Evolutionary conservation across 2,888 invertebrate species (phyloP), one percentile per base, ranked within the genome.

Genomic region (Cynaeus angustus): DNA sequence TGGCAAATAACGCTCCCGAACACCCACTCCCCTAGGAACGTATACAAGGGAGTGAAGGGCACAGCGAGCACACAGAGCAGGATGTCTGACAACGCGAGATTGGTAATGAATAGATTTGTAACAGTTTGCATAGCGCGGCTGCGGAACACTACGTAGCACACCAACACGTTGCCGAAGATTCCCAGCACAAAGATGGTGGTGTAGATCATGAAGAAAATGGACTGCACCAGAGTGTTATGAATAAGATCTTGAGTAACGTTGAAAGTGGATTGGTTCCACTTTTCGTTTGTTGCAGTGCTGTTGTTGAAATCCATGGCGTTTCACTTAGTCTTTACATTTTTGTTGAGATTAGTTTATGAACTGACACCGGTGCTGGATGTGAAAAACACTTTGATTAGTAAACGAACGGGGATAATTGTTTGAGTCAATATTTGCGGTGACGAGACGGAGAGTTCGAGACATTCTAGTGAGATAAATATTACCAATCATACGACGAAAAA

Each of bases 61-160:
- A 99, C 96, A 1, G 97, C 97, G 68, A 99, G 89, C 9, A 94
- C 89, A 83, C 98, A 98, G 74, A 99, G 89, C 48, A 99, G 86
- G 52, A 99, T 95, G 84, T 99, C 99, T 6, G 97, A 96, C 30
- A 98, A 87, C 0, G 99, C 99, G 78, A 99, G 87, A 84, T 99
- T 99, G 43, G 96, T 95, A 81, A 99, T 99, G 86, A 99, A 99
- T 58, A 97, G 90, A 84, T 99, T 99, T 2, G 99, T 99, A 37
- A 99, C 98, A 0, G 98, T 97, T 83, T 98, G 98, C 98, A 99
- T 98, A 26, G 95, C 93, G 76, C 92, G 92, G 85, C 97, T 98
- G 28, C 96, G 89, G 33, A 94, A 89, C 4, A 99, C 98, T 10
- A 99, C 97, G 82, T 93, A 98, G 81, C 97, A 96, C 14, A 99